phyloP scores from a whole-genome alignment of 37 sponge, comb jelly and placozoan genomes.

The Cladorhizidae sp. region DNA sequence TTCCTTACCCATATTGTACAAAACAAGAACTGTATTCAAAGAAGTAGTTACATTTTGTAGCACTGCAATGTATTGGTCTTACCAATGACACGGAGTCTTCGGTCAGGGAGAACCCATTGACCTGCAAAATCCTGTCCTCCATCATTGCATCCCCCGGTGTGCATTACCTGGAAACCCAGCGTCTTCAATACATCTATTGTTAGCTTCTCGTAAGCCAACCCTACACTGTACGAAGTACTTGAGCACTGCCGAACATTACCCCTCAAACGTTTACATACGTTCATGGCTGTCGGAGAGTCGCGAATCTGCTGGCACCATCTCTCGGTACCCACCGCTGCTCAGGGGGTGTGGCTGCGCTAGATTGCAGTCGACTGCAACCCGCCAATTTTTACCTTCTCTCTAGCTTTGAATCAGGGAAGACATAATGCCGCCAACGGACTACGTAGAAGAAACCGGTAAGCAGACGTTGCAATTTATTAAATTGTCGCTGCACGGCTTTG shows the following conservation, averaged over 20 bases:
- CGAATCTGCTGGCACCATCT: no score
- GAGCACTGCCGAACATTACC: no score
- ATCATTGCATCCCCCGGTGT: slow-evolving; percentile 68
- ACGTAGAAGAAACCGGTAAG: slow-evolving; percentile 84
- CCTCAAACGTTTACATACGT: no score
- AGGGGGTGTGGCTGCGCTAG: not conserved
- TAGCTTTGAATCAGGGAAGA: not conserved
- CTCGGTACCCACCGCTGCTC: not conserved
- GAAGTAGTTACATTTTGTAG: not conserved
- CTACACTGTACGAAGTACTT: slow-evolving; percentile 28
- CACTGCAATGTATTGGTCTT: not conserved
- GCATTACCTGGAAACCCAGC: slow-evolving; percentile 50
- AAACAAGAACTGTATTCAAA: no score
- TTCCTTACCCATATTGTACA: not conserved
- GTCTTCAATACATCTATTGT: slow-evolving; percentile 35
- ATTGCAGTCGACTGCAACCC: not conserved
- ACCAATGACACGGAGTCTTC: slow-evolving; percentile 45
- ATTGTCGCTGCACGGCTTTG: not conserved
- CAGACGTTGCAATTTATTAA: not conserved
- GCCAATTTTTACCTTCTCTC: not conserved
- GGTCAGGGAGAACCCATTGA: slow-evolving; percentile 60
- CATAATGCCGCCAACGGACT: slow-evolving; percentile 79
- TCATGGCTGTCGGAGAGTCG: no score
- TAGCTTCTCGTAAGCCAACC: slow-evolving; percentile 56
- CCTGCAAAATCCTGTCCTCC: slow-evolving; percentile 76